Evolutionary conservation across 2,888 invertebrate genomes (phyloP), one percentile per base, ranked within the genome.

Genomic region (Caenorhabditis sp.): DNA sequence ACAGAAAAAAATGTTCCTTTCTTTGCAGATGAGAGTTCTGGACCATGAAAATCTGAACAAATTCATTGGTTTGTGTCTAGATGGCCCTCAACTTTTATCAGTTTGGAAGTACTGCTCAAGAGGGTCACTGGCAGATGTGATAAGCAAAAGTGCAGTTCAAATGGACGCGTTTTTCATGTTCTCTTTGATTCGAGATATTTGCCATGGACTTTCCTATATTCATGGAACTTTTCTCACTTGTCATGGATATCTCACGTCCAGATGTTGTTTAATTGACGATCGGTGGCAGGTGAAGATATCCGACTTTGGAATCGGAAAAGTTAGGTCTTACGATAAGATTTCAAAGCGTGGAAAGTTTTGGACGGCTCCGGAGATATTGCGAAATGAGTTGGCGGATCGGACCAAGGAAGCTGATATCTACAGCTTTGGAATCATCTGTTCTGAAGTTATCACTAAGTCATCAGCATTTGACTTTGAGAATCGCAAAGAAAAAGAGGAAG

Each of bases 21-120:
- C 15, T 6, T 53, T 53, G 18, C 58, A 89, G 85, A 55, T 90
- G 44, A 79, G 89, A 20, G 71, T 83, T 18, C 24, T 91, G 28
- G 89, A 90, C 20, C 85, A 91, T 79, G 90, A 89, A 55, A 90
- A 90, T 62, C 68, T 88, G 55, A 90, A 91, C 72, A 83, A 86
- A 24, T 90, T 90, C 72, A 74, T 89, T 26, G 90, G 90, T 1
- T 26, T 90, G 20, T 89, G 85, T n/a, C 69, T 87, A 1, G 89
- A 90, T 55, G 87, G 82, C 8, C 88, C 88, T 6, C 62, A 88
- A 22, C 71, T 84, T 20, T 65, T 87, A 56, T 85, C 90, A 5
- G 60, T 90, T 24, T 90, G 90, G 90, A 87, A 83, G 58, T 89
- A 80, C 69, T 90, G 90, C 67, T 77, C 83, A 22, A 60, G 90